phyloP scores from a whole-genome alignment of 2,888 invertebrate genomes.

The Harpalus rubripes region DNA sequence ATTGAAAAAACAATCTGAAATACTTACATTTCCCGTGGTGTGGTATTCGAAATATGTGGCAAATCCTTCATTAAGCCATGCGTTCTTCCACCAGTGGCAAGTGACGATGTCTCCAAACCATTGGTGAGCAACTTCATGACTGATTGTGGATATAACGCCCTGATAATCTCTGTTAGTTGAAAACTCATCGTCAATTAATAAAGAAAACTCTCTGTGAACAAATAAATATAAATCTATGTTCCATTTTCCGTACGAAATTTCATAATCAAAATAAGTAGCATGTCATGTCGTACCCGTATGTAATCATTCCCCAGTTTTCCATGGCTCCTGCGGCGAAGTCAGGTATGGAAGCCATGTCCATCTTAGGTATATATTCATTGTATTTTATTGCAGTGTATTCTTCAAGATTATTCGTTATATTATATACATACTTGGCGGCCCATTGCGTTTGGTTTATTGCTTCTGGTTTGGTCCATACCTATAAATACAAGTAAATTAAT shows the following conservation, averaged over 20 bases:
- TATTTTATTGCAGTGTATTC: slow-evolving; percentile 81
- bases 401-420: slow-evolving; percentile 78
- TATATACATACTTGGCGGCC: slow-evolving; percentile 77
- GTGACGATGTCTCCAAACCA: slow-evolving; percentile 91
- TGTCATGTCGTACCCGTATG: slow-evolving; percentile 79
- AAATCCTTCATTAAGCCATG: slow-evolving; percentile 88
- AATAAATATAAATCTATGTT: no score
- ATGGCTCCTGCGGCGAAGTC: slow-evolving; percentile 91
- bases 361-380: slow-evolving; percentile 82
- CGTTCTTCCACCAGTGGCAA: slow-evolving; percentile 86
- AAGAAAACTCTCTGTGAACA: slow-evolving; percentile 79
- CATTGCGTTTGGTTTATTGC: slow-evolving; percentile 77
- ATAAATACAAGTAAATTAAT: slow-evolving; percentile 64
- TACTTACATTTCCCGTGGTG: slow-evolving; percentile 79
- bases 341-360: slow-evolving; percentile 91
- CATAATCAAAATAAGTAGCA: no score
- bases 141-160: slow-evolving; percentile 83
- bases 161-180: slow-evolving; percentile 82
- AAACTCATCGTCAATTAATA: slow-evolving; percentile 78
- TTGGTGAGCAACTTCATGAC: slow-evolving; percentile 90
- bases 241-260: no score
- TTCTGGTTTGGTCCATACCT: slow-evolving; percentile 77
- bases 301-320: slow-evolving; percentile 95
- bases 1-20: neutral
- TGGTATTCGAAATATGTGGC: slow-evolving; percentile 87